Conservation (phyloP, 35 echinoderm and acorn worm genomes). For the Nesometra sesokonis region DNA sequence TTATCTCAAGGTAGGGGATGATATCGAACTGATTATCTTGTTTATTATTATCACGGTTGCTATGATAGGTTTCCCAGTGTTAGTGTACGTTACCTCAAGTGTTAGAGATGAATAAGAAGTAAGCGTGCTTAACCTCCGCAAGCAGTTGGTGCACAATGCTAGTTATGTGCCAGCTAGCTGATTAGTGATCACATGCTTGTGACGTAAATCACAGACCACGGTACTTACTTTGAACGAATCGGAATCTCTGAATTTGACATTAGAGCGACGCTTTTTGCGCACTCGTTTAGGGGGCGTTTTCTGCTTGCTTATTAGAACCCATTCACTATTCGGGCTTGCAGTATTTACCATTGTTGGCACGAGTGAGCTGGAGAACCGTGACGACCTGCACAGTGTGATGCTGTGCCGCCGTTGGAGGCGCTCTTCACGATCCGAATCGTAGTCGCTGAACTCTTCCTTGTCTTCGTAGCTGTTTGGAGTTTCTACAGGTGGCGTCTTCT, state of each 20-base stretch:
- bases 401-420: background rate
- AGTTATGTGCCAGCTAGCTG: background rate
- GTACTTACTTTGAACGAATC: background rate
- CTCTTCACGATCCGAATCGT: background rate
- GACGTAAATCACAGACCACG: background rate
- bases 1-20: background rate
- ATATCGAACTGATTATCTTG: no score
- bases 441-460: background rate
- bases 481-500: background rate
- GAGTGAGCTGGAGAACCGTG: background rate
- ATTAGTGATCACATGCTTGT: background rate
- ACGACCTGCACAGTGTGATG: background rate
- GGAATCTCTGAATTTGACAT: background rate
- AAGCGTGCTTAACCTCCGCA: background rate
- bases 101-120: background rate
- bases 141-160: background rate
- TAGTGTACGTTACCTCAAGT: no score
- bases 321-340: background rate
- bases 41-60: no score
- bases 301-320: background rate
- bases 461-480: background rate
- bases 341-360: background rate
- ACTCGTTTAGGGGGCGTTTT: background rate
- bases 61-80: no score
- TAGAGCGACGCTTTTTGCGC: background rate